A percentile compares a stretch with the other conserved stretches of the same genome.
Conservation (phyloP, 2,113 vertebrate genomes). For the Malurus alboscapulatus region DNA sequence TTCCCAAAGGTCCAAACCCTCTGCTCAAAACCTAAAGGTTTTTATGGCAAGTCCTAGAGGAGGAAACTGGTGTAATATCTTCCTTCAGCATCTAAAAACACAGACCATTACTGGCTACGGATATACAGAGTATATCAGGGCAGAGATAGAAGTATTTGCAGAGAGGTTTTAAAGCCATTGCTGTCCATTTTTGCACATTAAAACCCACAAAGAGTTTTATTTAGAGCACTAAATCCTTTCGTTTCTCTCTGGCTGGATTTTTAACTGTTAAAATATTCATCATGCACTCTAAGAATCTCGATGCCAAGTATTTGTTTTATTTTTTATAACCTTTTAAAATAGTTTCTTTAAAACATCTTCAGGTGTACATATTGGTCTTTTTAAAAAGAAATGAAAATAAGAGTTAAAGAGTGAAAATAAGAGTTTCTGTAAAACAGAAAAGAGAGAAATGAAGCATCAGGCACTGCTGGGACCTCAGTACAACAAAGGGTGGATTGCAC, state of each 20-base stretch:
- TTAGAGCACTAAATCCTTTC: conserved; percentile 78
- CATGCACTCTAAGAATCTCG: conserved; percentile 71
- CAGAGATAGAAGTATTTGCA: conserved; percentile 60
- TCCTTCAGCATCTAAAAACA: conserved; percentile 25
- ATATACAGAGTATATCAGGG: conserved; percentile 25
- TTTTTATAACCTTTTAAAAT: conserved; percentile 66
- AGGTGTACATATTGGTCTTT: conserved; percentile 54
- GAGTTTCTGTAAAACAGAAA: conserved; percentile 33
- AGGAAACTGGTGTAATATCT: background rate
- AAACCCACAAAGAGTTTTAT: conserved; percentile 79
- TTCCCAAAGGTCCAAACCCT: background rate
- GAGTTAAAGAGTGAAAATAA: conserved; percentile 22
- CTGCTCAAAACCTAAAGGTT: conserved; percentile 22
- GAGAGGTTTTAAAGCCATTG: conserved; percentile 67
- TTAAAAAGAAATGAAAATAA: conserved; percentile 31
- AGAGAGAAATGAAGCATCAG: conserved; percentile 9
- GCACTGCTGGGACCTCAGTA: background rate
- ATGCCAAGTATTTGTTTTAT: conserved; percentile 69
- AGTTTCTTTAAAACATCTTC: conserved; percentile 68
- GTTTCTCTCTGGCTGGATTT: conserved; percentile 74
- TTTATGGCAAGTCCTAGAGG: background rate
- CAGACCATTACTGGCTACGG: conserved; percentile 54
- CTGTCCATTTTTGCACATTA: conserved; percentile 82
- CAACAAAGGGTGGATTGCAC: background rate
- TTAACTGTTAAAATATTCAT: conserved; percentile 90